Base-by-base conservation (phyloP, 2,797 vertebrate species). In the Tragopan temminckii region DNA sequence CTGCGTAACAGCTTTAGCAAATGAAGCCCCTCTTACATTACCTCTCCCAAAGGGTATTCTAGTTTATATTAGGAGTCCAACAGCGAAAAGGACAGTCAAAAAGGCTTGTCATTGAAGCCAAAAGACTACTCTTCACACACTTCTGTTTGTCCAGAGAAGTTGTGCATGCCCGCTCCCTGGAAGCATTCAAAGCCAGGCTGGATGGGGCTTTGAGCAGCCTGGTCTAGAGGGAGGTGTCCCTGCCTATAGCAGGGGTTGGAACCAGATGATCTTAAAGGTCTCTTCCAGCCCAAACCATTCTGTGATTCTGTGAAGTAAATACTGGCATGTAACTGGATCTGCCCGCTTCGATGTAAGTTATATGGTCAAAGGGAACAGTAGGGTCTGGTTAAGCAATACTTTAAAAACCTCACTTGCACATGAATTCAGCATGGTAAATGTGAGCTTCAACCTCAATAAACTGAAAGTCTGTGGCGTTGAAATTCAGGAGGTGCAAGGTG, bases 31-130 rank as follows among this genome's bases (percentile, higher is more conserved):
- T 71, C 2, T 4, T 0, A 0, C 16, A 50, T 12, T 15, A 27
- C 58, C 74, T 88, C 77, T 85, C 76, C 42, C 33, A 91, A 85
- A 78, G 42, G 38, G 62, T 80, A 20, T 70, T 88, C 57, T 20
- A 48, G 24, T 45, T 80, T 64, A 43, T 48, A 4, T 11, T 21
- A 53, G 72, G 31, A 93, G 62, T 57, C 69, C 92, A 77, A 66
- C 42, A 29, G 78, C 71, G 77, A 79, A 90, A 46, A 24, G 31
- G 27, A 61, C 36, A 57, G 38, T 33, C 59, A 79, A 45, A 33
- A 46, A 27, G 38, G 72, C 52, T 70, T 40, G 42, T 17, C 18
- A 85, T 13, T 77, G 52, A 91, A 76, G 75, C 25, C 81, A 72
- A 70, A 90, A 70, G 42, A 27, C 24, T 66, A 5, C 15, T n/a